Base-by-base conservation (phyloP, 2,113 vertebrate genomes). In the Pelecanus crispus region DNA sequence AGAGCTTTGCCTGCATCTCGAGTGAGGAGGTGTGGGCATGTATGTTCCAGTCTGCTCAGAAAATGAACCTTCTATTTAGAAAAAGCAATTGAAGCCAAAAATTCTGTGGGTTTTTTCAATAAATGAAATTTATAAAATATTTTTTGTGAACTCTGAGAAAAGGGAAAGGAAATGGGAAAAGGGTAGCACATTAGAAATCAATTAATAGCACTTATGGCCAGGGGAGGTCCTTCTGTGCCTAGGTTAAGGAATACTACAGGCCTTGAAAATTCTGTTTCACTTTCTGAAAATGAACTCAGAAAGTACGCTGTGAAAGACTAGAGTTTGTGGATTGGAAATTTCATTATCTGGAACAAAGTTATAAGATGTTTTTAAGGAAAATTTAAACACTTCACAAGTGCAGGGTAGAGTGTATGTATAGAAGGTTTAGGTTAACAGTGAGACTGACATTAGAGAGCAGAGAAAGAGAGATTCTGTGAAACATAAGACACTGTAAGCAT, bases 101-200 rank as follows among this genome's bases (percentile, higher is more conserved):
- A 18, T 26, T 81, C 4, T 47, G 3, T 17, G 3, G 0, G 0
- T 31, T 75, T 73, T 8, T 1, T 12, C 7, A 29, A 32, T 45
- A 92, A 75, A 47, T 74, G 25, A 44, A 47, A 26, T 38, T 19
- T 40, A 24, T 62, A 34, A 47, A 45, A 47, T 36, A 45, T 40
- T 24, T 73, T 87, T 58, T 34, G 19, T 47, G 36, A 61, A 29
- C 15, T 77, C 21, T 62, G 24, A 73, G 24, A 36, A 70, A 47
- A 68, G 24, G 10, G 19, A 79, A 93, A 78, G 18, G 8, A 62
- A 61, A 59, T 40, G 52, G 19, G 14, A 36, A 58, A 70, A 45
- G 2, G 3, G 3, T 19, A 45, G n/a, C n/a, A n/a, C n/a, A n/a
- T n/a, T n/a, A 31, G 3, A 85, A 28, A 5, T 16, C 9, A 71